A percentile compares a stretch with the other conserved stretches of the same genome.
These are phyloP conservation scores for Pangasius krempfi DNA, from an alignment of 2,797 vertebrate species.

Conservation along the genomic window DNA sequence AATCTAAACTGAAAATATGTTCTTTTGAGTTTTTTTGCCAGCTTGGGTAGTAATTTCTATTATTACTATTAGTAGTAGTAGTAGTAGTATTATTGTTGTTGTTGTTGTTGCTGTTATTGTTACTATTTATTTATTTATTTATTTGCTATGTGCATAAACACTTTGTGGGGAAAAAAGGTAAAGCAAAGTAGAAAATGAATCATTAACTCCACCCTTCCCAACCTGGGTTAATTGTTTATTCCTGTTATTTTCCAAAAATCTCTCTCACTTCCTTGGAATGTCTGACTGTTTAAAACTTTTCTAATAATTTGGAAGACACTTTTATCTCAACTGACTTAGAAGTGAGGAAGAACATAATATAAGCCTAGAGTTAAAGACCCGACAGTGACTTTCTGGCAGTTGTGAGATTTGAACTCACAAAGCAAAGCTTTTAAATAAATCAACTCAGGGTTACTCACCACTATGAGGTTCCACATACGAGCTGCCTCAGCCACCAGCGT, in stretches of 20 bases:
- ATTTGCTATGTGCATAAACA: not conserved
- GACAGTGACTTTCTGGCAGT: not conserved
- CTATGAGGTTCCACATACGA: slow-evolving; percentile 84
- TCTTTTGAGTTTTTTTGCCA: not conserved
- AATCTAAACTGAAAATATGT: not conserved
- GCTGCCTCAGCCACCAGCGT: slow-evolving; percentile 85
- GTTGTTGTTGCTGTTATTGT: not conserved
- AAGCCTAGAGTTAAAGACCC: not conserved
- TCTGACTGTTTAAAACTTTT: not conserved
- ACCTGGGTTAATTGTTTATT: not conserved
- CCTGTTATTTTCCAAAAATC: not conserved
- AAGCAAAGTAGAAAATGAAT: not conserved
- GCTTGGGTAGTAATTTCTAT: not conserved
- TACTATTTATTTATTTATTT: not conserved
- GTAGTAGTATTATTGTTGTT: not conserved
- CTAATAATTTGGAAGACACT: not conserved
- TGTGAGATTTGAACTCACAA: not conserved
- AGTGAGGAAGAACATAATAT: not conserved
- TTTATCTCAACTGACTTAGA: not conserved
- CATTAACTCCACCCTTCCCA: not conserved
- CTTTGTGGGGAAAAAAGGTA: not conserved
- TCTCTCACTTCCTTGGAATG: not conserved
- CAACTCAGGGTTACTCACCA: slow-evolving; percentile 61
- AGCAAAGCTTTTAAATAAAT: not conserved
- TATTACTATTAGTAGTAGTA: not conserved